Evolutionary conservation across 2,113 vertebrate species (phyloP).

Genomic region (Tetrax tetrax): DNA sequence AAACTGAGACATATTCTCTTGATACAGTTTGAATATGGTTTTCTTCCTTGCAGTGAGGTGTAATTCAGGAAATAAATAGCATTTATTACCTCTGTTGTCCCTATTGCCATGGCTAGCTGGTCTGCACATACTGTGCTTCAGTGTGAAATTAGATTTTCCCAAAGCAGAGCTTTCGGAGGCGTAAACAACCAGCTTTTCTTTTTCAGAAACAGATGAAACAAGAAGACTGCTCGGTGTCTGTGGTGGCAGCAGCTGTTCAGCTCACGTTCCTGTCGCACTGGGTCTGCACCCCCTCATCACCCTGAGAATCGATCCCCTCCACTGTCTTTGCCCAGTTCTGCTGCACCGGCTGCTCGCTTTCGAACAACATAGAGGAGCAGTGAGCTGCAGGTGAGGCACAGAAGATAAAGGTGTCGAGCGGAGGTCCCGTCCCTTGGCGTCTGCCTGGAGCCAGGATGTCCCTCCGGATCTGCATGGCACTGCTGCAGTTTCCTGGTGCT

Average conservation of each 20-base stretch:
- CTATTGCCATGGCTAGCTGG: neutral
- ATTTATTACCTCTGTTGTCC: neutral
- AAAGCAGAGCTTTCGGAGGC: neutral
- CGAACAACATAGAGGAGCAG: neutral
- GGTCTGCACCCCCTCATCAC: neutral
- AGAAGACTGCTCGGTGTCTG: neutral
- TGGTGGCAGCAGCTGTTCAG: neutral
- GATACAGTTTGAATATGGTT: neutral
- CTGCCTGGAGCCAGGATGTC: neutral
- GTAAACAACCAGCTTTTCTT: neutral
- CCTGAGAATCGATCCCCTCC: neutral
- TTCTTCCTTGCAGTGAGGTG: neutral
- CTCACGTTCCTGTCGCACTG: rapidly evolving
- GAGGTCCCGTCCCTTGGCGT: neutral
- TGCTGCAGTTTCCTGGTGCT: neutral
- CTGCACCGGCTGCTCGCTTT: neutral
- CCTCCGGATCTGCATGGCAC: neutral
- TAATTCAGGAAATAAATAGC: neutral
- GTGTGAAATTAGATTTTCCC: neutral
- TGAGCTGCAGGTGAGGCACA: neutral
- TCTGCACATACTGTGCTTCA: neutral
- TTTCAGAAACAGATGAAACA: neutral
- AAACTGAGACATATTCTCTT: neutral
- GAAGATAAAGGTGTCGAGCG: neutral
- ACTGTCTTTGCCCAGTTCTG: neutral